These are phyloP conservation scores for Cavia porcellus DNA, from an alignment of 2,113 vertebrate species.

Conservation along the genomic window DNA sequence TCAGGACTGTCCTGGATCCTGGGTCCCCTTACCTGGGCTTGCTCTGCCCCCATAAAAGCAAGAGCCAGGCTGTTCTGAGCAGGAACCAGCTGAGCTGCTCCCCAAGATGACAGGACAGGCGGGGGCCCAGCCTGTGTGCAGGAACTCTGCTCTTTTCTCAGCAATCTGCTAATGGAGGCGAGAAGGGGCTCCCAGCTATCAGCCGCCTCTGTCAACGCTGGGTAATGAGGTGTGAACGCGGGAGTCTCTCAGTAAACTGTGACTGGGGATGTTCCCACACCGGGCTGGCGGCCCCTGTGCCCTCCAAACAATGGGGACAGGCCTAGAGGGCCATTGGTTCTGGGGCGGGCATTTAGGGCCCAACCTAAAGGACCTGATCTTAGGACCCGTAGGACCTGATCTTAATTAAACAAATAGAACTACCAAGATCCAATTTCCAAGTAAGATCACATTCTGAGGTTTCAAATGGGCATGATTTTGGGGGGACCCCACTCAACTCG, in stretches of 20 bases:
- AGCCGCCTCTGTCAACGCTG: slow-evolving; percentile 64
- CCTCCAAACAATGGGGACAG: neutral
- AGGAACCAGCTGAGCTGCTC: slow-evolving; percentile 14
- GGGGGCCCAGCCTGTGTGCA: neutral
- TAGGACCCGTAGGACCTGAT: neutral
- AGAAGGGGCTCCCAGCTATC: slow-evolving; percentile 30
- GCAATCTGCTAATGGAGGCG: slow-evolving; percentile 71
- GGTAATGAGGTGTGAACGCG: slow-evolving; percentile 59
- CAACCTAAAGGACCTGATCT: neutral
- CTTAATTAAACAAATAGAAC: neutral
- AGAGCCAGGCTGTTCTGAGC: neutral
- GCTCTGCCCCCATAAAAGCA: neutral
- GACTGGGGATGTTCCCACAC: neutral
- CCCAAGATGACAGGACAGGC: neutral
- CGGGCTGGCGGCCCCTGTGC: neutral
- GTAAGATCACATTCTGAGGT: neutral
- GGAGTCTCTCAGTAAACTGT: neutral
- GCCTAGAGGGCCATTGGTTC: neutral
- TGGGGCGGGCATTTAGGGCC: neutral
- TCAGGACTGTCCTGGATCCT: neutral
- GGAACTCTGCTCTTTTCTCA: slow-evolving; percentile 43
- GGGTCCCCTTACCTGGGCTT: neutral
- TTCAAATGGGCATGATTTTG: neutral
- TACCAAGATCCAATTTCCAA: neutral
- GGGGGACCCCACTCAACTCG: neutral